Evolutionary conservation across 2,113 vertebrate genomes (phyloP).

Genomic region (Balaeniceps rex): DNA sequence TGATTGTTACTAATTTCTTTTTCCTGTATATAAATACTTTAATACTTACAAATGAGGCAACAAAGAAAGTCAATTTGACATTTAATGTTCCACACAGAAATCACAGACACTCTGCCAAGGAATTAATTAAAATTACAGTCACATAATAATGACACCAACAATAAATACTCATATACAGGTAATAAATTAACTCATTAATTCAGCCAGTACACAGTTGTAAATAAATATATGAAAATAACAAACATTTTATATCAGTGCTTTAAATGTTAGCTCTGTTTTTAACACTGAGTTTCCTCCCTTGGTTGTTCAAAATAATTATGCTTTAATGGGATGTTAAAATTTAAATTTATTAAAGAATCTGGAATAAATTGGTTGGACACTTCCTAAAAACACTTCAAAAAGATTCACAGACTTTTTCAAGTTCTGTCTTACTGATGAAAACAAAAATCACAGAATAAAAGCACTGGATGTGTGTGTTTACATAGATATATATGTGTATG

Average conservation of each 20-base stretch:
- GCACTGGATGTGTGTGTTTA: neutral
- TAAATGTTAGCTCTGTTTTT: neutral
- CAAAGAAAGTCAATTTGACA: constrained; percentile 44
- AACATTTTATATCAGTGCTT: constrained; percentile 6
- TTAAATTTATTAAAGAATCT: neutral
- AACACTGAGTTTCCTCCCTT: neutral
- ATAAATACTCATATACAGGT: constrained; percentile 42
- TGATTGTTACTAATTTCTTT: constrained; percentile 14
- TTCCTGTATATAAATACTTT: neutral
- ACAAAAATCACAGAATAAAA: neutral
- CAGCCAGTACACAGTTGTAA: constrained; percentile 25
- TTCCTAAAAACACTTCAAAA: constrained; percentile 1
- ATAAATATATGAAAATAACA: constrained; percentile 26
- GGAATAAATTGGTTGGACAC: neutral
- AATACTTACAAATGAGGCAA: constrained; percentile 34
- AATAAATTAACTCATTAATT: constrained; percentile 56
- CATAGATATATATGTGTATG: too few relatives aligned
- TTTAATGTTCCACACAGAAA: constrained; percentile 13
- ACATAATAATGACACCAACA: constrained; percentile 1
- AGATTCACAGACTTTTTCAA: neutral
- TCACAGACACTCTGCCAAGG: neutral
- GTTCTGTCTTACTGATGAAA: neutral
- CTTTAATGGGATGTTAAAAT: constrained; percentile 3
- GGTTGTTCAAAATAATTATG: constrained; percentile 17
- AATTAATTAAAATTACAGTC: constrained; percentile 53